These are phyloP conservation scores for Columba guinea DNA, from an alignment of 2,797 vertebrate species.

Conservation along the genomic window DNA sequence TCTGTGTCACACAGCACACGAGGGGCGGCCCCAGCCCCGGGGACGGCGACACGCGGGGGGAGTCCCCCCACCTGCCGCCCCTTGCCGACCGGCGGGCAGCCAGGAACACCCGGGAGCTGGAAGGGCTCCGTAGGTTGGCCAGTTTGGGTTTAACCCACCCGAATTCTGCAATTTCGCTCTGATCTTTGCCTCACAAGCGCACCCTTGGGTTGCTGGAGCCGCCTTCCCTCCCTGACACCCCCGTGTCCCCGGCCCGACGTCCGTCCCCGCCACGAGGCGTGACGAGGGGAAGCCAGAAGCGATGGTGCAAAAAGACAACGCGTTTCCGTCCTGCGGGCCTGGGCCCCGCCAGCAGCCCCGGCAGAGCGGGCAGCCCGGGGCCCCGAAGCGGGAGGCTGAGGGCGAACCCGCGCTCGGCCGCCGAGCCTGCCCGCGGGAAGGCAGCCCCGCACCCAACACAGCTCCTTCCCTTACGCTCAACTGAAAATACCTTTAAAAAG, in stretches of 20 bases:
- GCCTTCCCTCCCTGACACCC: background rate
- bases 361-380: background rate
- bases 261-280: background rate
- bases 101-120: background rate
- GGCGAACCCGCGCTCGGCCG: background rate
- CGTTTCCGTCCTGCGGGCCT: background rate
- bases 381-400: accelerated
- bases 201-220: accelerated
- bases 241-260: background rate
- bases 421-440: background rate
- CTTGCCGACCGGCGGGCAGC: background rate
- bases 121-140: background rate
- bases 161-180: accelerated
- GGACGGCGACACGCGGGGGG: background rate
- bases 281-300: too few relatives aligned
- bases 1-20: accelerated
- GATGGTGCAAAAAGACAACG: background rate
- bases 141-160: background rate
- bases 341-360: background rate
- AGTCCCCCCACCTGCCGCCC: background rate
- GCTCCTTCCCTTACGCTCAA: background rate
- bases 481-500: background rate
- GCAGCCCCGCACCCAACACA: background rate
- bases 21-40: background rate
- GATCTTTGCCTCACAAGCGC: background rate